These are phyloP conservation scores for Chaetodon auriga DNA, from an alignment of 2,113 vertebrate genomes.

Conservation along the genomic window DNA sequence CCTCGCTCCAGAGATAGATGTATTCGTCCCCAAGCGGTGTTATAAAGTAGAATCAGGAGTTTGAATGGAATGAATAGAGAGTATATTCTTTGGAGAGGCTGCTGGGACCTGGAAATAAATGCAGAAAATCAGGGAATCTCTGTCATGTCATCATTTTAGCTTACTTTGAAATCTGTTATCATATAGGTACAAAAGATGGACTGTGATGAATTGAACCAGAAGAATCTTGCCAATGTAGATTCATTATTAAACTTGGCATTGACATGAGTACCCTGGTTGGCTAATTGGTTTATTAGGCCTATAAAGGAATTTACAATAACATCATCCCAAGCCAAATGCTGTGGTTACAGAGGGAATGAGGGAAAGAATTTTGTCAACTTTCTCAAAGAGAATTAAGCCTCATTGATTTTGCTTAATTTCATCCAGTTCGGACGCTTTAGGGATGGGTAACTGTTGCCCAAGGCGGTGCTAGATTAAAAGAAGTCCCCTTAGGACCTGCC, in stretches of 20 bases:
- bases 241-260: constrained; percentile 43
- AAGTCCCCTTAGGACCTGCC: constrained; percentile 63
- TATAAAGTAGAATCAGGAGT: constrained; percentile 27
- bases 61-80: constrained; percentile 12
- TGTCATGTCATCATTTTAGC: constrained; percentile 5
- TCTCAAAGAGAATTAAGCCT: constrained; percentile 60
- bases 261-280: constrained; percentile 6
- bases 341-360: background rate
- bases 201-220: background rate
- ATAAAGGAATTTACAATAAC: constrained; percentile 41
- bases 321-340: background rate
- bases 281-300: constrained; percentile 55
- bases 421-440: constrained; percentile 37
- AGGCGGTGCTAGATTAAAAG: constrained; percentile 70
- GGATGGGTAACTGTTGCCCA: constrained; percentile 57
- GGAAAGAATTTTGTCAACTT: constrained; percentile 50
- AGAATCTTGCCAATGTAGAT: constrained; percentile 5
- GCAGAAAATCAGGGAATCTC: background rate
- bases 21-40: background rate
- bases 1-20: constrained; percentile 4
- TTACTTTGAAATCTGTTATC: background rate
- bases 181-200: background rate
- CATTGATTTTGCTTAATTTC: constrained; percentile 67
- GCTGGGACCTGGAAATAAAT: background rate
- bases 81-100: background rate